A percentile compares a stretch with the other conserved stretches of the same genome.
Evolutionary conservation across 2,888 invertebrate genomes (phyloP).

Genomic region (Coelopa pilipes): DNA sequence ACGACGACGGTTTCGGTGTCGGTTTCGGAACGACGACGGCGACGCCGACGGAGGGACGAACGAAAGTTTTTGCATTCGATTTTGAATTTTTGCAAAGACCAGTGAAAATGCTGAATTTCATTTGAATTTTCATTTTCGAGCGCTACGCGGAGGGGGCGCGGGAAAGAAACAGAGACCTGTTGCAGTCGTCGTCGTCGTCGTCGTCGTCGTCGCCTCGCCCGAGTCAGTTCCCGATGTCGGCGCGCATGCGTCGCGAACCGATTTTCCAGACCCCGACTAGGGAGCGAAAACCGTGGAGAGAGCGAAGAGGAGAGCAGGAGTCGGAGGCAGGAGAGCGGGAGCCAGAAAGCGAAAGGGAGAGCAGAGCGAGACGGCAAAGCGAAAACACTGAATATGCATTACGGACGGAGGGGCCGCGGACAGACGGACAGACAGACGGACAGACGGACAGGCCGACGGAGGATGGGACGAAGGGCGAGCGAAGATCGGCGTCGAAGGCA

Average conservation of each 20-base stretch:
- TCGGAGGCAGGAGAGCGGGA: neutral
- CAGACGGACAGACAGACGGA: neutral
- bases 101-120: neutral
- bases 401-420: neutral
- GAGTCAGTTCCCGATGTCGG: neutral
- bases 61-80: too few relatives aligned
- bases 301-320: neutral
- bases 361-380: too few relatives aligned
- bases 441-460: neutral
- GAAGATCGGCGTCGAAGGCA: conserved; percentile 1
- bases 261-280: neutral
- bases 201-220: too few relatives aligned
- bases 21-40: neutral
- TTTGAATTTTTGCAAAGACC: neutral
- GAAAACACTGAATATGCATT: conserved; percentile 13
- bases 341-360: too few relatives aligned
- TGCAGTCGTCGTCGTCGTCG: too few relatives aligned
- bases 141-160: too few relatives aligned
- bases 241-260: neutral
- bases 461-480: neutral
- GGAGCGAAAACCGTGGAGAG: neutral
- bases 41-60: neutral
- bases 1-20: neutral
- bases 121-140: too few relatives aligned
- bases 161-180: neutral